These are phyloP conservation scores for Tachysurus fulvidraco DNA, from an alignment of 2,113 vertebrate species.

Conservation along the genomic window DNA sequence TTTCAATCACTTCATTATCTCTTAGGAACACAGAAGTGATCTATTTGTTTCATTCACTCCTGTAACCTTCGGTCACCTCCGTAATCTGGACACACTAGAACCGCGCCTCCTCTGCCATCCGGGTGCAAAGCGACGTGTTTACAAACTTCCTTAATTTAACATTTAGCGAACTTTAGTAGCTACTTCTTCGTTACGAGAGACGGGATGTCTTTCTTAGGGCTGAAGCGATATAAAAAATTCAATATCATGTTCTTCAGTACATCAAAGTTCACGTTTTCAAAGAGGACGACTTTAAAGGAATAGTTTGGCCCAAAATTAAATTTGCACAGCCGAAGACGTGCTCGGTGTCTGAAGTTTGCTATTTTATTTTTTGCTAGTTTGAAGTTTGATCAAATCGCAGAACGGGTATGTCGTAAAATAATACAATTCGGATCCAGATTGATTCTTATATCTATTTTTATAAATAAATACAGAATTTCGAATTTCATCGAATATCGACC, in stretches of 20 bases:
- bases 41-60: slow-evolving; percentile 32
- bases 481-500: not conserved
- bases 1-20: slow-evolving; percentile 78
- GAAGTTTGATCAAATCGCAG: not conserved
- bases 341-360: not conserved
- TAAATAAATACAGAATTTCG: not conserved
- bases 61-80: slow-evolving; percentile 36
- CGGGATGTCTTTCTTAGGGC: not conserved
- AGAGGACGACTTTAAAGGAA: slow-evolving; percentile 20
- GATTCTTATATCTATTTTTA: not conserved
- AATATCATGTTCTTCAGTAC: slow-evolving; percentile 15
- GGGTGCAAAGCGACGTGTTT: not conserved
- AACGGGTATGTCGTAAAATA: not conserved
- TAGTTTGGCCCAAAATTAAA: not conserved
- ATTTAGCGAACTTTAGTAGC: slow-evolving; percentile 9
- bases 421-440: not conserved
- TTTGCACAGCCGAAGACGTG: not conserved
- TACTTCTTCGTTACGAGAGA: not conserved
- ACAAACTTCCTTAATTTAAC: slow-evolving; percentile 9
- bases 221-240: not conserved
- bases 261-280: slow-evolving; percentile 13
- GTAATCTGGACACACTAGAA: not conserved
- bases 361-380: not conserved
- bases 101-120: not conserved
- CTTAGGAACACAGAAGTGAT: slow-evolving; percentile 30